phyloP scores from a whole-genome alignment of 2,888 invertebrate species.

The Crioceris asparagi region DNA sequence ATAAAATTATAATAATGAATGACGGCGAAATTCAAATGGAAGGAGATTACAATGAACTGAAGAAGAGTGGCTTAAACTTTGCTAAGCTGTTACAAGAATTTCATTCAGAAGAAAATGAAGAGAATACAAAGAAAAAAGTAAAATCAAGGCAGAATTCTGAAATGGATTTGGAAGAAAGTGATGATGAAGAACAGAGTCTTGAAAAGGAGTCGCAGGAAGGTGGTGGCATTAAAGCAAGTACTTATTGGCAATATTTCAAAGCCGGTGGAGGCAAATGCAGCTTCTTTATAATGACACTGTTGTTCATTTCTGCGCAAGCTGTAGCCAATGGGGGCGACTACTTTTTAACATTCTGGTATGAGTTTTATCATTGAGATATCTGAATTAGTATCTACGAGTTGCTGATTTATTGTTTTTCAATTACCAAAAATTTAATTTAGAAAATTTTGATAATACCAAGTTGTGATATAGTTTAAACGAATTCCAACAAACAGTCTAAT shows the following conservation, averaged over 20 bases:
- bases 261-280: constrained; percentile 43
- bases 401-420: too few relatives aligned
- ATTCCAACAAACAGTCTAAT: too few relatives aligned
- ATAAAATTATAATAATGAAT: constrained; percentile 35
- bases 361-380: too few relatives aligned
- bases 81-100: constrained; percentile 19
- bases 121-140: constrained; percentile 28
- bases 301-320: constrained; percentile 47
- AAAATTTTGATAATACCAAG: too few relatives aligned
- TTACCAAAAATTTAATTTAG: too few relatives aligned
- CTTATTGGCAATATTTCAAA: constrained; percentile 41
- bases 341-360: constrained; percentile 61
- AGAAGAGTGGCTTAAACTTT: constrained; percentile 41
- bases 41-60: constrained; percentile 40
- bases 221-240: constrained; percentile 28
- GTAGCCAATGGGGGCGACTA: constrained; percentile 57
- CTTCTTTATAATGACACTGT: constrained; percentile 36
- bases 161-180: constrained; percentile 27
- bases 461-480: too few relatives aligned
- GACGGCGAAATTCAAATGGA: constrained; percentile 40
- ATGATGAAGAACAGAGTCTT: constrained; percentile 26
- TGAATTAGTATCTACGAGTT: too few relatives aligned
- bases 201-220: constrained; percentile 30
- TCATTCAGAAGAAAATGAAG: constrained; percentile 28
- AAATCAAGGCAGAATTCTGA: constrained; percentile 31